These are phyloP conservation scores for Oeneis ivallda DNA, from an alignment of 2,888 invertebrate genomes.

Conservation along the genomic window DNA sequence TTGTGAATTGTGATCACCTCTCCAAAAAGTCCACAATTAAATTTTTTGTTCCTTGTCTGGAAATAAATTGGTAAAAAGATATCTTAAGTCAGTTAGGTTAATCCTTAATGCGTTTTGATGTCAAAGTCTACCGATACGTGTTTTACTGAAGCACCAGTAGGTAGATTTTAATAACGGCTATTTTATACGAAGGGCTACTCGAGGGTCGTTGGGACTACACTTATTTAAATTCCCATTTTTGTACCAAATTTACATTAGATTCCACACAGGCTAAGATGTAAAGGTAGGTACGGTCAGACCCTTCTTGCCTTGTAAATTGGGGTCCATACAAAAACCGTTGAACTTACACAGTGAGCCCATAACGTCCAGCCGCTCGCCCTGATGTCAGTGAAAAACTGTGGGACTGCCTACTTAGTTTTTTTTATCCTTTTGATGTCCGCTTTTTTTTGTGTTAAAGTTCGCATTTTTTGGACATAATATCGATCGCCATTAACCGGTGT, in stretches of 20 bases:
- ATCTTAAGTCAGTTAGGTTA: slow-evolving; percentile 12
- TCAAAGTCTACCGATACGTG: slow-evolving; percentile 45
- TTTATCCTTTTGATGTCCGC: slow-evolving; percentile 67
- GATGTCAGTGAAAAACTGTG: slow-evolving; percentile 69
- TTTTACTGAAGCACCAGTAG: slow-evolving; percentile 54
- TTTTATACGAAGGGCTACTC: slow-evolving; percentile 67
- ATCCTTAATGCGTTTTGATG: slow-evolving; percentile 12
- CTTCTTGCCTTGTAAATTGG: slow-evolving; percentile 78
- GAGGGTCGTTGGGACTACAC: slow-evolving; percentile 59
- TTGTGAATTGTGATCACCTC: too few species aligned
- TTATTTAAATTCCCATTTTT: slow-evolving; percentile 81
- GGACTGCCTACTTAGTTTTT: slow-evolving; percentile 52
- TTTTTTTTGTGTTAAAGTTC: slow-evolving; percentile 69
- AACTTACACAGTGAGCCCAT: slow-evolving; percentile 64
- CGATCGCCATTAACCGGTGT: slow-evolving; percentile 67
- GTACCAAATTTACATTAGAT: slow-evolving; percentile 79
- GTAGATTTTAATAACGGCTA: slow-evolving; percentile 65
- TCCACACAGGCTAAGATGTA: slow-evolving; percentile 70
- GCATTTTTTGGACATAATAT: slow-evolving; percentile 57
- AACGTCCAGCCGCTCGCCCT: slow-evolving; percentile 74
- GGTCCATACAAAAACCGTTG: slow-evolving; percentile 82
- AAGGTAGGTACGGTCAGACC: slow-evolving; percentile 71
- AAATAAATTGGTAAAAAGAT: slow-evolving; percentile 4
- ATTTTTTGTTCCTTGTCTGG: neutral
- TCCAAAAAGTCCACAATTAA: too few species aligned